phyloP scores from a whole-genome alignment of 2,888 invertebrate species.

The Harpalus rubripes region DNA sequence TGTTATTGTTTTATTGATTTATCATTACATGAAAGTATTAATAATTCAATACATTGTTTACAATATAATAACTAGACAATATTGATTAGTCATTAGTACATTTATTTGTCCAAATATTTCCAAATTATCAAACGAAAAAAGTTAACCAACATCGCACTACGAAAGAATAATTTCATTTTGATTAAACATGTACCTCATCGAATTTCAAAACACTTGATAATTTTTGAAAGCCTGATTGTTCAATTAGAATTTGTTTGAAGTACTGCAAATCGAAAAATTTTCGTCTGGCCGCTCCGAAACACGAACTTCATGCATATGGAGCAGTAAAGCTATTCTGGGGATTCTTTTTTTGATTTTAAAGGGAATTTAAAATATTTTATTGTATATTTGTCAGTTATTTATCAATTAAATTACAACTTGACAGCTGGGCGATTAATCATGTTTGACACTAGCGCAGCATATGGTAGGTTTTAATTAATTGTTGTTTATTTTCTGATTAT shows the following conservation, averaged over 20 bases:
- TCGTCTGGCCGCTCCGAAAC: conserved; percentile 1
- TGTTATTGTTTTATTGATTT: conserved; percentile 53
- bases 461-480: conserved; percentile 65
- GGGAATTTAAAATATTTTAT: conserved; percentile 40
- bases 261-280: conserved; percentile 38
- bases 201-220: conserved; percentile 16
- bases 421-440: conserved; percentile 63
- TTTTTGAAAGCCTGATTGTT: conserved; percentile 27
- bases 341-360: conserved; percentile 35
- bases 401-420: conserved; percentile 65
- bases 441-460: conserved; percentile 61
- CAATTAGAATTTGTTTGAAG: conserved; percentile 41
- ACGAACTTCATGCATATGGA: conserved; percentile 29
- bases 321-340: not conserved
- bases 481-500: conserved; percentile 65
- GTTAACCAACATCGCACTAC: not conserved
- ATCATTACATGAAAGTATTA: conserved; percentile 48
- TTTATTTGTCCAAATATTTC: conserved; percentile 15
- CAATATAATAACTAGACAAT: conserved; percentile 10
- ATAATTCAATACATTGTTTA: conserved; percentile 57
- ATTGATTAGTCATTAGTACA: conserved; percentile 26
- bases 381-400: conserved; percentile 66
- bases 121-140: not conserved
- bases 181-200: not conserved
- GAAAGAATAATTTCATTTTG: not conserved